Conservation (phyloP, 1,140 invertebrate genomes). For the Hypsibius dujardini region DNA sequence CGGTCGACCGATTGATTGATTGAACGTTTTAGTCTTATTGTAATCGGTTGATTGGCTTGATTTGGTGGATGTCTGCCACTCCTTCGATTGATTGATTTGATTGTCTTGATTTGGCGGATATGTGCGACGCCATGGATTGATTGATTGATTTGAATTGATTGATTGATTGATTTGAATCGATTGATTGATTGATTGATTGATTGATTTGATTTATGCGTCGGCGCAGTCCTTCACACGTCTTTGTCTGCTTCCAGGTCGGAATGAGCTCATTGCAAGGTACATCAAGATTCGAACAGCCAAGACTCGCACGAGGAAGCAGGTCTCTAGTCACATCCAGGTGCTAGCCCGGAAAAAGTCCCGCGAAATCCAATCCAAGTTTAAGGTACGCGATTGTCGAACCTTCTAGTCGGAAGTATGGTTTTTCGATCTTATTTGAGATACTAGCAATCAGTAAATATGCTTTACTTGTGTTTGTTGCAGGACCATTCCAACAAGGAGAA, state of each 20-base stretch:
- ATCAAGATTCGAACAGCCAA: constrained; percentile 97
- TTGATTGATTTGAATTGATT: too few relatives aligned
- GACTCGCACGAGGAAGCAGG: constrained; percentile 95
- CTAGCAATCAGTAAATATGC: too few relatives aligned
- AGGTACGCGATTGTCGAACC: constrained; percentile 46
- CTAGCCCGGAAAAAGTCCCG: constrained; percentile 86
- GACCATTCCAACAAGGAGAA: constrained; percentile 85
- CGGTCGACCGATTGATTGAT: too few relatives aligned
- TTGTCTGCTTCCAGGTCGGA: constrained; percentile 59
- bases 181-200: too few relatives aligned
- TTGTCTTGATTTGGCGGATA: too few relatives aligned
- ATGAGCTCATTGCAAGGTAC: constrained; percentile 96
- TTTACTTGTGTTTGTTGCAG: constrained; percentile 40
- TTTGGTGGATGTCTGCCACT: too few relatives aligned
- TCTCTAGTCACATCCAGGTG: constrained; percentile 98
- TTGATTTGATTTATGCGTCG: not conserved
- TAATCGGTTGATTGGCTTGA: constrained; percentile 6
- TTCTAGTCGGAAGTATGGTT: constrained; percentile 23
- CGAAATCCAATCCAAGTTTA: constrained; percentile 89
- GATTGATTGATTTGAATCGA: too few relatives aligned
- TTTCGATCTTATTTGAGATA: too few relatives aligned
- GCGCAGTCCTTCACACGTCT: not conserved
- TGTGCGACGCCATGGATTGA: too few relatives aligned
- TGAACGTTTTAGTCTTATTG: not conserved
- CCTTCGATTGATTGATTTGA: too few relatives aligned